Evolutionary conservation across 2,797 vertebrate genomes (phyloP).

Genomic region (Pogoniulus pusillus): DNA sequence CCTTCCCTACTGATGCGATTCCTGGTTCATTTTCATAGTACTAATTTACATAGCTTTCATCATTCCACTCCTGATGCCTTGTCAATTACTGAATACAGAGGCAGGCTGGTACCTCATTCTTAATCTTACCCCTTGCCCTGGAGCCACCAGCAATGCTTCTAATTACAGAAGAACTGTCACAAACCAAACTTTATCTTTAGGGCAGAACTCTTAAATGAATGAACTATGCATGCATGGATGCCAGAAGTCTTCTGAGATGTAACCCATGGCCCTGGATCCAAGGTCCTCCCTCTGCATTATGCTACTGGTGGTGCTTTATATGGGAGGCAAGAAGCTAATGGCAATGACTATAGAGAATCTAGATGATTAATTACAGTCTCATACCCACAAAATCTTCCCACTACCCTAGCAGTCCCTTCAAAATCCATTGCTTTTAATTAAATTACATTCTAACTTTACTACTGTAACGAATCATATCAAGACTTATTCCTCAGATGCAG

Average conservation of each 20-base stretch:
- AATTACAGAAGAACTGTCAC: neutral
- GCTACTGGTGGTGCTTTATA: neutral
- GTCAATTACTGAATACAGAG: neutral
- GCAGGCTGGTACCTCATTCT: neutral
- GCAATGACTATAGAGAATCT: neutral
- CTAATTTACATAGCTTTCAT: slow-evolving; percentile 50
- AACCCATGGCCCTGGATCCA: neutral
- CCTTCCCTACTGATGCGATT: neutral
- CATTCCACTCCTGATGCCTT: neutral
- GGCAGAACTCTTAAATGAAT: neutral
- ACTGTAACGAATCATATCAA: neutral
- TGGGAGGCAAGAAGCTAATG: neutral
- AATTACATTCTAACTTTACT: neutral
- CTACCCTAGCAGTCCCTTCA: neutral
- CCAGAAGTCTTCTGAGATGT: neutral
- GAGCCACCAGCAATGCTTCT: neutral
- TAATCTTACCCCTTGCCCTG: neutral
- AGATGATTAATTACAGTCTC: neutral
- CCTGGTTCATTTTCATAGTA: slow-evolving; percentile 15
- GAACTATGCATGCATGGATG: neutral
- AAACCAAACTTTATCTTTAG: neutral
- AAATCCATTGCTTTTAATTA: neutral
- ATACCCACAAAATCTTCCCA: neutral
- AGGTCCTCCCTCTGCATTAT: neutral
- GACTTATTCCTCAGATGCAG: neutral